Conservation (phyloP, 2,888 invertebrate species). For the Patella caerulea region DNA sequence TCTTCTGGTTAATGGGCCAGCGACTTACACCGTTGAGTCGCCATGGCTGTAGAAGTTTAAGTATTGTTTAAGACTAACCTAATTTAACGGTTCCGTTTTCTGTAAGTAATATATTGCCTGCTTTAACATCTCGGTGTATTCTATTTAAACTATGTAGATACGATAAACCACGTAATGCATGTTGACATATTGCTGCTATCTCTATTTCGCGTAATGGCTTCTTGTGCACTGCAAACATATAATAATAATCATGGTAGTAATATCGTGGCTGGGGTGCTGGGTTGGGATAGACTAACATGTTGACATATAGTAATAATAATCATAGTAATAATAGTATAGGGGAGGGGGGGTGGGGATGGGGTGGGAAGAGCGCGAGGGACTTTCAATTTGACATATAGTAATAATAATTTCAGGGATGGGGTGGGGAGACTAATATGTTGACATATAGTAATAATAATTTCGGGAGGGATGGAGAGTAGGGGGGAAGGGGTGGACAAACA, state of each 20-base stretch:
- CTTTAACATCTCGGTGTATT: constrained; percentile 93
- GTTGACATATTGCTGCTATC: constrained; percentile 82
- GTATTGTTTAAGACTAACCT: constrained; percentile 68
- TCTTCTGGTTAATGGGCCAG: no score
- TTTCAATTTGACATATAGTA: no score
- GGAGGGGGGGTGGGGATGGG: no score
- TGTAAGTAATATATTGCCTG: constrained; percentile 97
- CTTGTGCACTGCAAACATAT: constrained; percentile 82
- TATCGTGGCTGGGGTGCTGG: not conserved
- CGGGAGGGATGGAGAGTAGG: no score
- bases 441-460: no score
- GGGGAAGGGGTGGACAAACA: no score
- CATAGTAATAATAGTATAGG: no score
- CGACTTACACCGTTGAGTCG: constrained; percentile 73
- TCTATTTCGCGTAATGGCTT: constrained; percentile 94
- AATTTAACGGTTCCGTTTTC: constrained; percentile 97
- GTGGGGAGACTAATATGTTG: no score
- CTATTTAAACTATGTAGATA: constrained; percentile 91
- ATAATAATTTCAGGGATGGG: no score
- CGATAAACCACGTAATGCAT: constrained; percentile 91
- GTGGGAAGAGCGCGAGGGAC: no score
- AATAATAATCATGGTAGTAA: not conserved
- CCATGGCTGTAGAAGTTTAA: no score
- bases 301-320: not conserved
- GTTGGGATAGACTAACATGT: not conserved